Evolutionary conservation across 1,140 invertebrate species (phyloP).

Genomic region (Heterodera schachtii): DNA sequence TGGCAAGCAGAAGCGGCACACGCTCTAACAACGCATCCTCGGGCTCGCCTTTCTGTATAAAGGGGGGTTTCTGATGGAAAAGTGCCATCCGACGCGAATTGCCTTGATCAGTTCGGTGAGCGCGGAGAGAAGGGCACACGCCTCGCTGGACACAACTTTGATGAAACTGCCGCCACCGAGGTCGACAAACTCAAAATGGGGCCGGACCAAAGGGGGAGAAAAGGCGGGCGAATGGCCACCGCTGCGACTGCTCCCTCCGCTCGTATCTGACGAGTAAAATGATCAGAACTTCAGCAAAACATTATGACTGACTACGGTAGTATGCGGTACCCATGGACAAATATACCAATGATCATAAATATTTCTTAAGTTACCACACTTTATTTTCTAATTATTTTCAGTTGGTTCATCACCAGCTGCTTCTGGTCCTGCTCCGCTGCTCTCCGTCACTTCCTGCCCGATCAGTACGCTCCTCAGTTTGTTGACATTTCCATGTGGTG

Average conservation of each 20-base stretch:
- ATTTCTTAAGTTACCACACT: too few species aligned
- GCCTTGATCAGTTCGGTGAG: conserved; percentile 58
- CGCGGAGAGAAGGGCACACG: conserved; percentile 56
- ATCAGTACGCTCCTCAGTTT: background rate
- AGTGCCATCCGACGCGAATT: background rate
- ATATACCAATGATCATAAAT: too few species aligned
- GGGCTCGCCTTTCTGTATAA: conserved; percentile 56
- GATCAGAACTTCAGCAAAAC: too few species aligned
- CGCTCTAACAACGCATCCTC: conserved; percentile 54
- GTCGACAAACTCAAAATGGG: conserved; percentile 46
- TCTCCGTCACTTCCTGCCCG: background rate
- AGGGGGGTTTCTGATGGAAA: background rate
- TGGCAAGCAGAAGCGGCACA: conserved; percentile 51
- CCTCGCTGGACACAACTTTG: conserved; percentile 53
- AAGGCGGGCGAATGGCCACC: background rate
- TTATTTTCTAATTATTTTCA: conserved; percentile 35
- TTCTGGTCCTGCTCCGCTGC: background rate
- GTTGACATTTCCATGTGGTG: background rate
- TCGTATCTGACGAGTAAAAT: too few species aligned
- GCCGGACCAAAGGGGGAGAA: background rate
- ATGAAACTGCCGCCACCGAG: conserved; percentile 52
- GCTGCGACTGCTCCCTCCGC: background rate
- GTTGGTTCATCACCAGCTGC: background rate
- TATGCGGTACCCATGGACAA: too few species aligned
- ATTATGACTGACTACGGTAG: too few species aligned